Evolutionary conservation across 2,888 invertebrate genomes (phyloP).

Genomic region (Eupithecia centaureata): DNA sequence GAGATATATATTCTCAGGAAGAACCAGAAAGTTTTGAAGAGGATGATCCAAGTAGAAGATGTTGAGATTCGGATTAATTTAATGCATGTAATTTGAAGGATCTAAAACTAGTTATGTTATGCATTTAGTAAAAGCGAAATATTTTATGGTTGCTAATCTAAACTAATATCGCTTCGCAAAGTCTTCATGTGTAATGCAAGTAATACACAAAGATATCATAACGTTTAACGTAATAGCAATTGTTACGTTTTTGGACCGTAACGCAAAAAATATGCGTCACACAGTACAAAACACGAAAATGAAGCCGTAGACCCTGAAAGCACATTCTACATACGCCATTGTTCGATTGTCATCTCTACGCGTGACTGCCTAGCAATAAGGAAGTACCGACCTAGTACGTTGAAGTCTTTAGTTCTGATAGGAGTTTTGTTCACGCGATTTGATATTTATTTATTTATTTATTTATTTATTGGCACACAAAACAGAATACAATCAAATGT

Average conservation of each 20-base stretch:
- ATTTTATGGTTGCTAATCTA: background rate
- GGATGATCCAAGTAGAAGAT: background rate
- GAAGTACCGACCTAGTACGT: slow-evolving; percentile 20
- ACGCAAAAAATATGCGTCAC: slow-evolving; percentile 18
- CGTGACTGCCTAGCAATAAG: slow-evolving; percentile 30
- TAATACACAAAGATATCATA: background rate
- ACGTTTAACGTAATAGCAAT: background rate
- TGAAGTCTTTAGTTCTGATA: background rate
- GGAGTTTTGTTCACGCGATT: slow-evolving; percentile 18
- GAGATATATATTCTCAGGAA: background rate
- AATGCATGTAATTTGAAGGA: background rate
- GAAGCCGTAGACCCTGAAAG: slow-evolving; percentile 26
- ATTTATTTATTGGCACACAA: no score
- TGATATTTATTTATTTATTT: no score
- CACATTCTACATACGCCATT: slow-evolving; percentile 16
- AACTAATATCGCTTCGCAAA: background rate
- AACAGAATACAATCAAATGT: no score
- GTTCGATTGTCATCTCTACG: slow-evolving; percentile 29
- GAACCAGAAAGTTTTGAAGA: background rate
- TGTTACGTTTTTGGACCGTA: slow-evolving; percentile 16
- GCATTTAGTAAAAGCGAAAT: background rate
- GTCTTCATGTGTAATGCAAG: background rate
- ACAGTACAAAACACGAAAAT: slow-evolving; percentile 22
- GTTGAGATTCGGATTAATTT: background rate
- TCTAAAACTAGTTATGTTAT: background rate